phyloP scores from a whole-genome alignment of 2,888 invertebrate genomes.

The Villa cingulata region DNA sequence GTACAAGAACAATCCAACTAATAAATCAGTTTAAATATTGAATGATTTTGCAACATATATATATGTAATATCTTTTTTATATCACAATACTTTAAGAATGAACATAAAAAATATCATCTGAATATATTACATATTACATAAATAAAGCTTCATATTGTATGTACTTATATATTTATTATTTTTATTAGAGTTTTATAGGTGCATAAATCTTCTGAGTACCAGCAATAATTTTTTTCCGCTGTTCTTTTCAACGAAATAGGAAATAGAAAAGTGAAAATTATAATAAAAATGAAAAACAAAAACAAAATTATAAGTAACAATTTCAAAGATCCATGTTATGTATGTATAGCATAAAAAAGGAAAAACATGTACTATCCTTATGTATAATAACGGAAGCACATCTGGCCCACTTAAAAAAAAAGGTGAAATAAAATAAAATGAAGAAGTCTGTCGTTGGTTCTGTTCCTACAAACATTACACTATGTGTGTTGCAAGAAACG shows the following conservation, averaged over 20 bases:
- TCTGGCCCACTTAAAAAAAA: too few relatives aligned
- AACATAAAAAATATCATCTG: background rate
- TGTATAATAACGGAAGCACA: too few relatives aligned
- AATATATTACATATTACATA: conserved; percentile 14
- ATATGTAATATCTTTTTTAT: background rate
- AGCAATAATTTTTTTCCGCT: conserved; percentile 15
- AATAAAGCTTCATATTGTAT: conserved; percentile 19
- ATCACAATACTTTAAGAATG: background rate
- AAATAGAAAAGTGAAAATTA: background rate
- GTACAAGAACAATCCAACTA: conserved; percentile 20
- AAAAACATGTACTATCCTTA: too few relatives aligned
- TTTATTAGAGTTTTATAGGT: conserved; percentile 22
- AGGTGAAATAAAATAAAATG: too few relatives aligned
- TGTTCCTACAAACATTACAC: too few relatives aligned
- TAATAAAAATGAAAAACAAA: too few relatives aligned
- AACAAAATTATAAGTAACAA: too few relatives aligned
- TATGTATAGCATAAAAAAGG: too few relatives aligned
- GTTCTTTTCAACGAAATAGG: background rate
- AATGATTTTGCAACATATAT: conserved; percentile 15
- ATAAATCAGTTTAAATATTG: conserved; percentile 23
- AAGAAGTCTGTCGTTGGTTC: too few relatives aligned
- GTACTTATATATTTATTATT: conserved; percentile 21
- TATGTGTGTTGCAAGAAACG: too few relatives aligned
- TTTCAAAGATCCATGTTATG: too few relatives aligned
- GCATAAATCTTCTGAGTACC: conserved; percentile 20